Percentiles rank a stretch among this genome's conserved stretches.
Conservation (phyloP, 2,113 vertebrate species). For the Marmota monax region DNA sequence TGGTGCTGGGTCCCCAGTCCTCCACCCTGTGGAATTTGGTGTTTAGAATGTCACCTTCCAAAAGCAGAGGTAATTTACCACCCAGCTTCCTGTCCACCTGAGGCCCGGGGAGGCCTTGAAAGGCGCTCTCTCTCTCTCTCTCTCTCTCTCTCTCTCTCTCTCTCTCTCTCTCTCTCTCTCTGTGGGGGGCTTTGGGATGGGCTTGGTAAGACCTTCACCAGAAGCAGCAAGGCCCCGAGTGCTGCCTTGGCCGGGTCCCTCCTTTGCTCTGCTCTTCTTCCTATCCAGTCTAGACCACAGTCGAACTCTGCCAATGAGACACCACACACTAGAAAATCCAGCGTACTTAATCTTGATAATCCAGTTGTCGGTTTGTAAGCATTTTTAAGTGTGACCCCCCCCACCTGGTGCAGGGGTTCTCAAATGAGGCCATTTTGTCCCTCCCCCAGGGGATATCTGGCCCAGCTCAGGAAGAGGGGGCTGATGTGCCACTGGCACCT, state of each 20-base stretch:
- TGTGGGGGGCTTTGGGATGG: neutral
- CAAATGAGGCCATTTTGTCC: neutral
- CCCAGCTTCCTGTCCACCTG: neutral
- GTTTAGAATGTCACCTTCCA: neutral
- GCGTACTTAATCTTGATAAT: neutral
- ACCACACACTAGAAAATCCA: neutral
- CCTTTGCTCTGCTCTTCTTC: neutral
- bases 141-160: too few relatives aligned
- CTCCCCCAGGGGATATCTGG: neutral
- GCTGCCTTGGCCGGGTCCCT: accelerated
- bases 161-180: too few relatives aligned
- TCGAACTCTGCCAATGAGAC: neutral
- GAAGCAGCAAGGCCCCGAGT: accelerated
- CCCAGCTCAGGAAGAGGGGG: accelerated
- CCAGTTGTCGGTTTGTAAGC: accelerated
- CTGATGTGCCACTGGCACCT: neutral
- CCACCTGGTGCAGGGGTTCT: neutral
- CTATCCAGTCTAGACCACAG: neutral
- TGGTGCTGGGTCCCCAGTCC: neutral
- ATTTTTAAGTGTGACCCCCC: neutral
- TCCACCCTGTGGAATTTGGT: neutral
- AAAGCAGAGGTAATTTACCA: constrained; percentile 40
- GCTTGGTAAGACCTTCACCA: neutral
- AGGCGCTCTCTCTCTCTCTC: neutral
- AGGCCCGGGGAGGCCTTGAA: neutral